A percentile compares a stretch with the other conserved stretches of the same genome.
These are phyloP conservation scores for Amphipyra tragopoginis DNA, from an alignment of 2,888 invertebrate species.

Conservation along the genomic window DNA sequence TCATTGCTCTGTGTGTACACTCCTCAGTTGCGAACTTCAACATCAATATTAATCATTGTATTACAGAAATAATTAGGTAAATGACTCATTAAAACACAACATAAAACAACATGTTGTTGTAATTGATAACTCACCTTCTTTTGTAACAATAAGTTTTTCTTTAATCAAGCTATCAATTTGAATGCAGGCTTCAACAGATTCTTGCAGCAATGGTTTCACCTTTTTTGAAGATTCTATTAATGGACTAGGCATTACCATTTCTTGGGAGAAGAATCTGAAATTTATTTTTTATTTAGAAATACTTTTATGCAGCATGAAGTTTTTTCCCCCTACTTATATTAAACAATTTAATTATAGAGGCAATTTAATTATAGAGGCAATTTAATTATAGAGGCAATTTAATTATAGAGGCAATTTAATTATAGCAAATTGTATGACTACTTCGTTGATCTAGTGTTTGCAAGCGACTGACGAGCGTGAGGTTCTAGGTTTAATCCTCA, in stretches of 20 bases:
- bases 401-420: no score
- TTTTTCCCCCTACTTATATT: neutral
- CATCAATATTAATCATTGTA: no score
- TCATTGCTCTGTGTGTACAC: no score
- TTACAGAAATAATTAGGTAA: no score
- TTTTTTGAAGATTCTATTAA: conserved; percentile 82
- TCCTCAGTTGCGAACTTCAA: no score
- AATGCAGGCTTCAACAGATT: conserved; percentile 69
- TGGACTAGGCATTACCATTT: conserved; percentile 91
- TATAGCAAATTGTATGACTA: no score
- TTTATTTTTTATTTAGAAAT: conserved; percentile 3
- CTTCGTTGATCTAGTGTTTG: no score
- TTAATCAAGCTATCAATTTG: conserved; percentile 69
- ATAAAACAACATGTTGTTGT: conserved; percentile 2
- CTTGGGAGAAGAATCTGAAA: conserved; percentile 89
- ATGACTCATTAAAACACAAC: conserved; percentile 11
- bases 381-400: no score
- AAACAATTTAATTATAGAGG: no score
- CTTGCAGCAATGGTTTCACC: conserved; percentile 73
- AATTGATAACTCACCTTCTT: conserved; percentile 74
- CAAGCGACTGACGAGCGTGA: no score
- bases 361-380: no score
- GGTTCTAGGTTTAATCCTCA: no score
- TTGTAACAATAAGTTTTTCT: conserved; percentile 68
- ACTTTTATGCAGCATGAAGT: neutral